Conservation (phyloP, 2,797 vertebrate species). For the Rhynchonycteris naso region DNA sequence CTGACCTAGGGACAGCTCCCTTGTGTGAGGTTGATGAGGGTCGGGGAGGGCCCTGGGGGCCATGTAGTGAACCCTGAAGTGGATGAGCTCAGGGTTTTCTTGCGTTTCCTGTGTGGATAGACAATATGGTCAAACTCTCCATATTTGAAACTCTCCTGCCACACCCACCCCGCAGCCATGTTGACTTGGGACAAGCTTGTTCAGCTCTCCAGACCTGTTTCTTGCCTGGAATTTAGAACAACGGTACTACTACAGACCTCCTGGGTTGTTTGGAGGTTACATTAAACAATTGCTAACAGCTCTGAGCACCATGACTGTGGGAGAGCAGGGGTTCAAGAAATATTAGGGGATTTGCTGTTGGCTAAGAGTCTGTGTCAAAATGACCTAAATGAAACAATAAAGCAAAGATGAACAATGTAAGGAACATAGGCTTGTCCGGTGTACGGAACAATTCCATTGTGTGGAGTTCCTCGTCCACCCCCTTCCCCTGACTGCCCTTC, state of each 20-base stretch:
- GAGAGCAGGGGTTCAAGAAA: background rate
- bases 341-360: background rate
- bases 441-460: background rate
- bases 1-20: background rate
- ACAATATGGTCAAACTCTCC: background rate
- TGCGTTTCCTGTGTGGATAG: background rate
- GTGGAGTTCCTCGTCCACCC: background rate
- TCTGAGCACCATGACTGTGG: background rate
- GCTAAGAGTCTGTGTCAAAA: background rate
- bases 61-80: too few relatives aligned
- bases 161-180: background rate
- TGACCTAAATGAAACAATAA: background rate
- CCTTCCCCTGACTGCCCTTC: background rate
- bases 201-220: background rate
- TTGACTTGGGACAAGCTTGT: background rate
- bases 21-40: background rate
- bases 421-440: rapidly evolving
- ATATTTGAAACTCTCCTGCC: background rate
- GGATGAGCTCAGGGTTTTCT: too few relatives aligned
- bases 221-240: background rate
- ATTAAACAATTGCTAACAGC: background rate
- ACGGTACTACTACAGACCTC: background rate
- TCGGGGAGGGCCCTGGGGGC: background rate
- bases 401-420: background rate
- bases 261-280: background rate